Evolutionary conservation across 1,140 invertebrate genomes (phyloP).

Genomic region (Atta colombica): DNA sequence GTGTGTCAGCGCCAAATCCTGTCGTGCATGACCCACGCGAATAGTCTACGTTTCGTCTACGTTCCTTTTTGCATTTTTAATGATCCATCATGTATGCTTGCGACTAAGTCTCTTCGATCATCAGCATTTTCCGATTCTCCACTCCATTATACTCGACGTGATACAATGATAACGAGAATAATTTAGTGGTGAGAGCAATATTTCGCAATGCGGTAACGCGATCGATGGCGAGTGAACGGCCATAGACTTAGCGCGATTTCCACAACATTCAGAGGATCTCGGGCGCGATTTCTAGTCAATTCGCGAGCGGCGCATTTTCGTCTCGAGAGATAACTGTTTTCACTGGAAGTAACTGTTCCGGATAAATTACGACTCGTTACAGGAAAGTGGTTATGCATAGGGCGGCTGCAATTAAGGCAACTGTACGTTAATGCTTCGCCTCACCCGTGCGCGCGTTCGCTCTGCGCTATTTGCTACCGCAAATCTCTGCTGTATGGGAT

Average conservation of each 20-base stretch:
- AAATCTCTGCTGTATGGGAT: slow-evolving; percentile 1
- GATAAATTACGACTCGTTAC: slow-evolving; percentile 72
- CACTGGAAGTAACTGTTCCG: slow-evolving; percentile 67
- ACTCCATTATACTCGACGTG: background rate
- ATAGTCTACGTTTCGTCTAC: slow-evolving; percentile 49
- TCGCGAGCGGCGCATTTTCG: slow-evolving; percentile 38
- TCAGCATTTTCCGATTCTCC: background rate
- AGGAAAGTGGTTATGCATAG: slow-evolving; percentile 73
- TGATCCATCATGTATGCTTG: slow-evolving; percentile 57
- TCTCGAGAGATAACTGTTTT: slow-evolving; percentile 69
- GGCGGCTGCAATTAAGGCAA: slow-evolving; percentile 71
- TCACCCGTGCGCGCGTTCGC: background rate
- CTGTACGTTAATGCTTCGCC: slow-evolving; percentile 37
- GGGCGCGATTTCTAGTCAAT: slow-evolving; percentile 43
- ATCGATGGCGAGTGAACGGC: slow-evolving; percentile 20
- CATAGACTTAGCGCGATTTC: slow-evolving; percentile 2
- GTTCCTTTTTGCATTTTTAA: slow-evolving; percentile 69
- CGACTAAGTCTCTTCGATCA: slow-evolving; percentile 13
- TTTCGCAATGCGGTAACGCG: slow-evolving; percentile 40
- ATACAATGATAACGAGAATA: slow-evolving; percentile 54
- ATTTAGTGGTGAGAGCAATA: slow-evolving; percentile 61
- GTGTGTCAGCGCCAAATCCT: slow-evolving; percentile 46
- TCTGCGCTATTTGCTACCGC: slow-evolving; percentile 27
- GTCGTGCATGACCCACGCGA: slow-evolving; percentile 60
- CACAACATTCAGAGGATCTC: slow-evolving; percentile 32